Evolutionary conservation across 2,888 invertebrate genomes (phyloP).

Genomic region (Tenthredo distinguenda): DNA sequence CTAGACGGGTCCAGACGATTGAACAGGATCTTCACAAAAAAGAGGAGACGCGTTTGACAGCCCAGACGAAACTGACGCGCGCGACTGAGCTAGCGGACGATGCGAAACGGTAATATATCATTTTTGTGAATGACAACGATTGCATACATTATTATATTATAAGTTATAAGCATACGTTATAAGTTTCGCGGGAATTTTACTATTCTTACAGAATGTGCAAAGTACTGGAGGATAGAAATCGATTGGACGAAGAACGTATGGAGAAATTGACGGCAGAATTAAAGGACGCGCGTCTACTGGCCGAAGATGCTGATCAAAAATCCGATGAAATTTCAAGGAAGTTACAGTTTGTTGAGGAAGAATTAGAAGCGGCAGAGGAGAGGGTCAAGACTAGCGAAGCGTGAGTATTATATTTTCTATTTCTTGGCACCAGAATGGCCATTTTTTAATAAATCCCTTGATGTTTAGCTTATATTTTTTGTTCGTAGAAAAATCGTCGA

Average conservation of each 20-base stretch:
- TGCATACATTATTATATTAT: not conserved
- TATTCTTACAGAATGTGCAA: slow-evolving; percentile 80
- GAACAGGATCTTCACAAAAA: slow-evolving; percentile 85
- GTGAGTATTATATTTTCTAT: slow-evolving; percentile 72
- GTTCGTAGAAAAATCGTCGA: slow-evolving; percentile 74
- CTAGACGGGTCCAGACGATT: slow-evolving; percentile 84
- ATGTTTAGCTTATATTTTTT: not conserved
- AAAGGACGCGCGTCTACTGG: slow-evolving; percentile 85
- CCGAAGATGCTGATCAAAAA: slow-evolving; percentile 86
- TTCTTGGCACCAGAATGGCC: not conserved
- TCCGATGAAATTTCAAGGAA: slow-evolving; percentile 86
- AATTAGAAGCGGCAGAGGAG: slow-evolving; percentile 85
- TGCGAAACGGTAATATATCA: slow-evolving; percentile 82
- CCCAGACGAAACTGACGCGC: slow-evolving; percentile 83
- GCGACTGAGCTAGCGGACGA: slow-evolving; percentile 87
- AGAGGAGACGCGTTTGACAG: slow-evolving; percentile 83
- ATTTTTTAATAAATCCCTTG: not conserved
- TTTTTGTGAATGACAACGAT: not conserved
- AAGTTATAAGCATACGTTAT: not conserved
- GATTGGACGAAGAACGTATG: slow-evolving; percentile 84
- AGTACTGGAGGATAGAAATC: slow-evolving; percentile 83
- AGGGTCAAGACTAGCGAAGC: slow-evolving; percentile 84
- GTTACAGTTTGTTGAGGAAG: slow-evolving; percentile 85
- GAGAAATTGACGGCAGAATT: slow-evolving; percentile 84
- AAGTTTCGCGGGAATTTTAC: not conserved